Percentiles rank a stretch among this genome's conserved stretches.
Conservation (phyloP, 2,797 vertebrate genomes). For the Anisognathus igniventris region DNA sequence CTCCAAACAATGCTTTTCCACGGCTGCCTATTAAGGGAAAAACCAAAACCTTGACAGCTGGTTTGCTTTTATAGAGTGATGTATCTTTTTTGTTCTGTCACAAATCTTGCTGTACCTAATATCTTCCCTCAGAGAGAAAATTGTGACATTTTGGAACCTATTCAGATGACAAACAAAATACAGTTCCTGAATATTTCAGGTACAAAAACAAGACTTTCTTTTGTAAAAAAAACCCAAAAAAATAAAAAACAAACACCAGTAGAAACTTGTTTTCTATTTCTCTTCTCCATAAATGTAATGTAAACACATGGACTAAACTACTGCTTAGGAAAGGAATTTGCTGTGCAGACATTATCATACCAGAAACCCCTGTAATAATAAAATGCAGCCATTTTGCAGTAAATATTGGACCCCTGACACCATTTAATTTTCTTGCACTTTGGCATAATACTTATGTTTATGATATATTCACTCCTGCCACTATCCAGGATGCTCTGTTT, state of each 20-base stretch:
- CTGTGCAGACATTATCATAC: neutral
- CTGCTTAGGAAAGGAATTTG: neutral
- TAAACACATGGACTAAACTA: neutral
- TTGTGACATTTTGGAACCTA: neutral
- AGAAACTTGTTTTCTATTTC: neutral
- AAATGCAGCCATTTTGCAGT: neutral
- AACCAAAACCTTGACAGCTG: constrained; percentile 39
- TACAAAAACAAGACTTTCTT: neutral
- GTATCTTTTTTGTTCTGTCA: neutral
- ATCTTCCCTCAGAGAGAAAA: neutral
- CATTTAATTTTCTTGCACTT: neutral
- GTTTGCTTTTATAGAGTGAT: constrained; percentile 14
- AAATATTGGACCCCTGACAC: neutral
- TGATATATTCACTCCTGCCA: neutral
- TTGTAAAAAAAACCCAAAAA: neutral
- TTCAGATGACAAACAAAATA: neutral
- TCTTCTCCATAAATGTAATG: neutral
- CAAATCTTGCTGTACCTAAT: neutral
- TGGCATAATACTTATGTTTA: neutral
- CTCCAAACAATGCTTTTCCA: constrained; percentile 5
- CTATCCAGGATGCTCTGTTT: neutral
- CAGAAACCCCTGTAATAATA: neutral
- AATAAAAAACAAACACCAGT: neutral
- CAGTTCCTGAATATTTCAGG: neutral
- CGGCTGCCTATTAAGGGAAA: constrained; percentile 27